A percentile compares a stretch with the other conserved stretches of the same genome.
These are phyloP conservation scores for Somateria mollissima DNA, from an alignment of 2,797 vertebrate species.

Conservation along the genomic window DNA sequence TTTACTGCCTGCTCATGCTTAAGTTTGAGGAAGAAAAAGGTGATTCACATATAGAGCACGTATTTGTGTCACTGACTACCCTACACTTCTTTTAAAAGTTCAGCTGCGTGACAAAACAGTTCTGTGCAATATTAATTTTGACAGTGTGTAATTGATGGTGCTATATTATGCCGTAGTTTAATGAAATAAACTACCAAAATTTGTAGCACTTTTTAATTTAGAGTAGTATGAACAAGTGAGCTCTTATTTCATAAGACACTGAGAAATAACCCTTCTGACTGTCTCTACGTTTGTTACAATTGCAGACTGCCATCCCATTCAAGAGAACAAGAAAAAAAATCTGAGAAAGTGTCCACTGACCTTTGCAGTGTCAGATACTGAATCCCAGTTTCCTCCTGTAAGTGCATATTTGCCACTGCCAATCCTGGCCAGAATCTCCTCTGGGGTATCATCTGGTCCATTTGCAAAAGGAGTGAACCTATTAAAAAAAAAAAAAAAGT, in stretches of 20 bases:
- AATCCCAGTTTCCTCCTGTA: slow-evolving; percentile 95
- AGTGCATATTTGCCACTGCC: slow-evolving; percentile 91
- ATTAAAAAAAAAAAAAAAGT: background rate
- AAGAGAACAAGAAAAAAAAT: background rate
- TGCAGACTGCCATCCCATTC: background rate
- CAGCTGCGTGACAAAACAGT: background rate
- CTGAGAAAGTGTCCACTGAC: slow-evolving; percentile 63
- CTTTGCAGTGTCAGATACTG: slow-evolving; percentile 92
- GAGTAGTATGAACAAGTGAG: background rate
- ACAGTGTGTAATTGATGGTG: background rate
- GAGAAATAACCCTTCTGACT: background rate
- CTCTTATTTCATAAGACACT: background rate
- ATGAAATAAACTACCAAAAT: background rate
- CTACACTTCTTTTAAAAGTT: background rate
- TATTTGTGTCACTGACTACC: background rate
- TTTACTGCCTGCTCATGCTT: background rate
- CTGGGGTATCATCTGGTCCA: slow-evolving; percentile 90
- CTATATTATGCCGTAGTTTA: background rate
- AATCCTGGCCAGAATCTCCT: slow-evolving; percentile 94
- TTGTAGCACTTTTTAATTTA: background rate
- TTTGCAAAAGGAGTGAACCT: slow-evolving; percentile 97
- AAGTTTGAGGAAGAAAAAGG: background rate
- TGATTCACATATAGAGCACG: background rate
- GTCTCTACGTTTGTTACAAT: background rate
- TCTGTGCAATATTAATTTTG: background rate